Percentiles rank a stretch among this genome's conserved stretches.
phyloP scores from a whole-genome alignment of 2,113 vertebrate genomes.

The Python bivittatus region DNA sequence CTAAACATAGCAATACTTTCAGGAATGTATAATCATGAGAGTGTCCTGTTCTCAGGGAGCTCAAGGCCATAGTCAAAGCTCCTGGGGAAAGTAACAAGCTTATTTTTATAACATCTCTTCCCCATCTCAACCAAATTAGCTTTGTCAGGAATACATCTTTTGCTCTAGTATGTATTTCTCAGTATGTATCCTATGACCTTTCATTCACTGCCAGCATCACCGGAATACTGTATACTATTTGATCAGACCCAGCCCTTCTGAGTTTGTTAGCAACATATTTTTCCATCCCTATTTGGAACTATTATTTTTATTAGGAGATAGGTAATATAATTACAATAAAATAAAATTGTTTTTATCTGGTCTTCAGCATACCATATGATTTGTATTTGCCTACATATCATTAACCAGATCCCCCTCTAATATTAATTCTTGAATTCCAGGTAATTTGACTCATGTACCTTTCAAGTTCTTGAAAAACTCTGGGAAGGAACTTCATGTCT shows the following conservation, averaged over 20 bases:
- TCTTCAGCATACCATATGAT: background rate
- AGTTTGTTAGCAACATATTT: background rate
- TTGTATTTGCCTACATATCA: background rate
- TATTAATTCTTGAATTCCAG: background rate
- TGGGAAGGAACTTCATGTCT: constrained; percentile 72
- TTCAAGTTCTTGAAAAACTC: constrained; percentile 85
- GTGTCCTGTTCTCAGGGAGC: background rate
- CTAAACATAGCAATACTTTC: background rate
- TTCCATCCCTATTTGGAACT: background rate
- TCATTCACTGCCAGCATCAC: background rate
- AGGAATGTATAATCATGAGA: background rate
- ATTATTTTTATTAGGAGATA: background rate
- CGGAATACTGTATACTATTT: background rate
- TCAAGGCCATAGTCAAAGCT: background rate
- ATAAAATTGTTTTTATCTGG: background rate
- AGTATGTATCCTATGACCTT: too few species aligned
- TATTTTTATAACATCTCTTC: background rate
- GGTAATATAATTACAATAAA: background rate
- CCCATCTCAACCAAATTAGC: background rate
- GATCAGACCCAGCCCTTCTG: background rate
- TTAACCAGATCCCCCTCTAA: background rate
- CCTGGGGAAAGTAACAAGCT: background rate
- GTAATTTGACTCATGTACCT: constrained; percentile 71
- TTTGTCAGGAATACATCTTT: background rate
- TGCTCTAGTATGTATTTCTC: background rate